These are phyloP conservation scores for Tursiops truncatus DNA, from an alignment of 2,113 vertebrate genomes.

Conservation along the genomic window DNA sequence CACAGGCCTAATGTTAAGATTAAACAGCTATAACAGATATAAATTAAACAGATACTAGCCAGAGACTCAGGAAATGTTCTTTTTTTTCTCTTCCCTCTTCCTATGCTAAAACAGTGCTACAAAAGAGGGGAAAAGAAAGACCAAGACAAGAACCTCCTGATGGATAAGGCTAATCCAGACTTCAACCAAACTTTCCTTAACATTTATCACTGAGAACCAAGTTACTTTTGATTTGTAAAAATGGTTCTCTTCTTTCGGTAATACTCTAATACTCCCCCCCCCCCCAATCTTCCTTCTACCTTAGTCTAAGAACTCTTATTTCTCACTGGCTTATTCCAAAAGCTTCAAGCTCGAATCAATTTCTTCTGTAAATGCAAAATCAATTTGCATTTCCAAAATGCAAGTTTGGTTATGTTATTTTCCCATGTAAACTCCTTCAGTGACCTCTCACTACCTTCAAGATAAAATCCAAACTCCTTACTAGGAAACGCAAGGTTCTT, in stretches of 20 bases:
- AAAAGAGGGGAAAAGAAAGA: not conserved
- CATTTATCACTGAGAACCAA: not conserved
- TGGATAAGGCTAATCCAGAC: not conserved
- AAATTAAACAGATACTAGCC: not conserved
- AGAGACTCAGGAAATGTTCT: not conserved
- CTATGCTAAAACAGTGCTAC: not conserved
- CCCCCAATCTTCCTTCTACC: not conserved
- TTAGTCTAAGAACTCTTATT: not conserved
- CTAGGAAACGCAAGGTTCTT: not conserved
- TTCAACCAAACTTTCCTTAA: not conserved
- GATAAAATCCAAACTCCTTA: not conserved
- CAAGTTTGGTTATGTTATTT: not conserved
- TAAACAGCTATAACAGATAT: not conserved
- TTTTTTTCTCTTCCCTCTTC: not conserved
- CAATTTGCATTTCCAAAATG: not conserved
- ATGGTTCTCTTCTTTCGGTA: not conserved
- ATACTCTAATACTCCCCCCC: not conserved
- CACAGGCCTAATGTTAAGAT: not conserved
- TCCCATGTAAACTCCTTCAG: not conserved
- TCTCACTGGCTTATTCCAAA: not conserved
- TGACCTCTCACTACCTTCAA: not conserved
- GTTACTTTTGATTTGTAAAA: not conserved
- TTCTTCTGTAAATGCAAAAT: not conserved
- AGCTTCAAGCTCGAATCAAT: not conserved
- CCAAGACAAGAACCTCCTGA: not conserved